Evolutionary conservation across 2,113 vertebrate species (phyloP), one percentile per base, ranked within the genome.

Genomic region (Ochotona princeps): DNA sequence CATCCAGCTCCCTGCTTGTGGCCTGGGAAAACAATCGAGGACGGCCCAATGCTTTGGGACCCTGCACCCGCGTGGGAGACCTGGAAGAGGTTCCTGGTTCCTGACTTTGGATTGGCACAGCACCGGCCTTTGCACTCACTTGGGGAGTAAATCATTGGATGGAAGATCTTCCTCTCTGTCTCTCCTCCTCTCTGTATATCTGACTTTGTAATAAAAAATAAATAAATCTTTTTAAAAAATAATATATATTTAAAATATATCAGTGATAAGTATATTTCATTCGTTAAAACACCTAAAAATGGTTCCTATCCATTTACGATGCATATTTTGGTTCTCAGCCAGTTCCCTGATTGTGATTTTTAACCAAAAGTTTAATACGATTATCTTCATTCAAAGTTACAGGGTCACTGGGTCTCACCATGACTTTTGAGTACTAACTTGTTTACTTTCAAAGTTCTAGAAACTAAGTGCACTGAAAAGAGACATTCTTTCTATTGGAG

Each of bases 311-410:
- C 91, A 70, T 65, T 65, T 92, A 74, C 57, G 32, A 23, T 82
- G 6, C 21, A 78, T 51, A 26, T 74, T 51, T 32, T 82, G 90
- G 90, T n/a, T 85, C 69, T 92, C 23, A 70, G 21, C 4, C 65
- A 87, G 87, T 89, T 76, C 44, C 63, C 61, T 87, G 12, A 78
- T 69, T 79, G 23, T 84, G 76, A 67, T 30, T 69, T 82, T 87
- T 20, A 85, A 88, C 79, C 47, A 2, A 75, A 94, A 70, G 10
- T 79, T 94, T 94, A 95, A 85, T 82, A 90, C 21, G 93, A 94
- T 69, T 83, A 20, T 83, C 89, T 67, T 94, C 88, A 72, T 92
- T 93, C 63, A 93, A 94, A 84, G 18, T 25, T 90, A 15, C 1
- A 74, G 75, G 25, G 73, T 95, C 17, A 85, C n/a, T 82, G 15